phyloP scores from a whole-genome alignment of 1,140 invertebrate genomes.

The Musca domestica region DNA sequence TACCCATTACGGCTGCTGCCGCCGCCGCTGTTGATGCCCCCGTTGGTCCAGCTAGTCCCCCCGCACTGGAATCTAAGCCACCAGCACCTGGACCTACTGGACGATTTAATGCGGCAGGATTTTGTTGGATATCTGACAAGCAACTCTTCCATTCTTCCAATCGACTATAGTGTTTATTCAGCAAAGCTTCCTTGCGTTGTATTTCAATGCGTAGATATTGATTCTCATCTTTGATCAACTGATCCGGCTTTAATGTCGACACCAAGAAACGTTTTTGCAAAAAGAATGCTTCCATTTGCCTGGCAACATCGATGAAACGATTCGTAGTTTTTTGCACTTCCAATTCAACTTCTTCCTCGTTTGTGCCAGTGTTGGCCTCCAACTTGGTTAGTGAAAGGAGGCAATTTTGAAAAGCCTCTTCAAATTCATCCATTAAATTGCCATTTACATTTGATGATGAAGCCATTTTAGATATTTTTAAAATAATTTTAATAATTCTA shows the following conservation, averaged over 20 bases:
- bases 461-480: constrained; percentile 72
- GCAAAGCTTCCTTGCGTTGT: constrained; percentile 79
- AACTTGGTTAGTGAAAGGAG: constrained; percentile 76
- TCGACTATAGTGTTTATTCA: constrained; percentile 88
- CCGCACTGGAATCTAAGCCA: background rate
- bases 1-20: constrained; percentile 33
- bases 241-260: constrained; percentile 86
- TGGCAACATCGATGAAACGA: constrained; percentile 83
- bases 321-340: constrained; percentile 83
- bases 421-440: constrained; percentile 80
- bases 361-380: constrained; percentile 68
- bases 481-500: too few relatives aligned
- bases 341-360: constrained; percentile 79
- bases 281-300: constrained; percentile 93
- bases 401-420: constrained; percentile 85
- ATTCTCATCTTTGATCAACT: constrained; percentile 89
- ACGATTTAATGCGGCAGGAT: constrained; percentile 42
- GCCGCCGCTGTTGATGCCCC: constrained; percentile 43
- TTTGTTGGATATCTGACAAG: constrained; percentile 67
- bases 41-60: constrained; percentile 31
- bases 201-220: constrained; percentile 80
- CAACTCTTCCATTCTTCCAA: constrained; percentile 85
- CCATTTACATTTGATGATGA: constrained; percentile 75
- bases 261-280: constrained; percentile 87
- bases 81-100: constrained; percentile 25